These are phyloP conservation scores for Hirudinaria manillensis DNA, from an alignment of 2,888 invertebrate species.

Conservation along the genomic window DNA sequence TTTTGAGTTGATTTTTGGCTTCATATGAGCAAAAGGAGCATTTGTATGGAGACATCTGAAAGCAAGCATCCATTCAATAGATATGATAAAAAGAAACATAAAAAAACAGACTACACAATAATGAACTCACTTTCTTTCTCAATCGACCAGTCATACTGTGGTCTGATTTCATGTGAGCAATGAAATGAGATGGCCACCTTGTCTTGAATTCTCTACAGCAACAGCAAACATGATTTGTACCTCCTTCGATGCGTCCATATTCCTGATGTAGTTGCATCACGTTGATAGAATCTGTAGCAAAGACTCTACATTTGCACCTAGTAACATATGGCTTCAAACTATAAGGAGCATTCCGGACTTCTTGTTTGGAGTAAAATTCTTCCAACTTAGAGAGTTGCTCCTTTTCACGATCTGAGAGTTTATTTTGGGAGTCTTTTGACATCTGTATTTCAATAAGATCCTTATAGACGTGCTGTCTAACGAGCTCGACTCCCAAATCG, in stretches of 20 bases:
- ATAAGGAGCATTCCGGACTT: slow-evolving; percentile 31
- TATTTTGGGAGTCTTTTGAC: slow-evolving; percentile 60
- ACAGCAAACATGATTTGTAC: slow-evolving; percentile 31
- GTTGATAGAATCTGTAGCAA: slow-evolving; percentile 35
- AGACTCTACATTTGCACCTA: slow-evolving; percentile 33
- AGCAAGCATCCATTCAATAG: not conserved
- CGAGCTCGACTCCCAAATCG: slow-evolving; percentile 81
- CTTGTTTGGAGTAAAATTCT: slow-evolving; percentile 35
- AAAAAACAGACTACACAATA: not conserved
- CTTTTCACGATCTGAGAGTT: slow-evolving; percentile 59
- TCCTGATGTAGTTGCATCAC: slow-evolving; percentile 37
- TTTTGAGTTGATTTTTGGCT: slow-evolving; percentile 33
- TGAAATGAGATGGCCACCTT: slow-evolving; percentile 32
- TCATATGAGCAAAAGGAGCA: slow-evolving; percentile 35
- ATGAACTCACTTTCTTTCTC: slow-evolving; percentile 22
- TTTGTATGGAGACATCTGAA: slow-evolving; percentile 28
- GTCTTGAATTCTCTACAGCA: slow-evolving; percentile 32
- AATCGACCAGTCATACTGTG: slow-evolving; percentile 28
- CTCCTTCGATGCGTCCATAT: slow-evolving; percentile 34
- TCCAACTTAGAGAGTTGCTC: slow-evolving; percentile 64
- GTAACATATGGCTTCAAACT: slow-evolving; percentile 21
- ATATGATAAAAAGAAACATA: too few species aligned
- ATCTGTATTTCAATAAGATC: slow-evolving; percentile 82
- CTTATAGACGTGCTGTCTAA: slow-evolving; percentile 86
- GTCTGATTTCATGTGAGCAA: slow-evolving; percentile 31